Evolutionary conservation across 2,888 invertebrate species (phyloP), one percentile per base, ranked within the genome.

Genomic region (Xestia sexstrigata): DNA sequence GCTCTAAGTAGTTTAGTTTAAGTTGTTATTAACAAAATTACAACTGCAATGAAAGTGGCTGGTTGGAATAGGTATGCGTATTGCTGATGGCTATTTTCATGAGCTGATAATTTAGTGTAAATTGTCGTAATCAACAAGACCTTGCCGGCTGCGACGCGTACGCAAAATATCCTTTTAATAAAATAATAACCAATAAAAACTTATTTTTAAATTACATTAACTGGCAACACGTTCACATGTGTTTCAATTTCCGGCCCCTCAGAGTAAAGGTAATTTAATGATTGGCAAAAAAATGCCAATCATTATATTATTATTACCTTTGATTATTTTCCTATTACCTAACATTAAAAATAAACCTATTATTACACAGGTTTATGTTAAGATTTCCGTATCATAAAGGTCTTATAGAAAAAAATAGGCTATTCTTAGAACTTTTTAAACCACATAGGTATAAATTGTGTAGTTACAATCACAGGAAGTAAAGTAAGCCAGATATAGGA

Each of bases 121-220:
- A 80, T 78, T 71, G n/a, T 17, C 55, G 30, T 71, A 70, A 70
- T 80, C 26, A 80, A 74, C 52, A 13, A 81, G 55, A 52, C 81
- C 79, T 79, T 72, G 66, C n/a, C n/a, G 17, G 39, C 74, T 13
- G 15, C 39, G 15, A 49, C 13, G 39, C n/a, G 17, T 26, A 60
- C 30, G 45, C n/a, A 63, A 62, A 62, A 77, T 49, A 60, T 67
- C 23, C 15, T 60, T 76, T 6, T 45, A 17, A 55, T 30, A 65
- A 45, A 75, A 35, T 55, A n/a, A n/a, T n/a, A 9, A 65, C n/a
- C 26, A 52, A 76, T 47, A 26, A 5, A 30, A 62, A 47, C 26
- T 58, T 35, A 47, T 73, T 45, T 20, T 30, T 9, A 26, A 45
- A 74, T 58, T n/a, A 45, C n/a, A 55, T n/a, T 72, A 45, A 15